Base-by-base conservation (phyloP, 1,140 invertebrate species). In the Lamellibrachia luymesi region DNA sequence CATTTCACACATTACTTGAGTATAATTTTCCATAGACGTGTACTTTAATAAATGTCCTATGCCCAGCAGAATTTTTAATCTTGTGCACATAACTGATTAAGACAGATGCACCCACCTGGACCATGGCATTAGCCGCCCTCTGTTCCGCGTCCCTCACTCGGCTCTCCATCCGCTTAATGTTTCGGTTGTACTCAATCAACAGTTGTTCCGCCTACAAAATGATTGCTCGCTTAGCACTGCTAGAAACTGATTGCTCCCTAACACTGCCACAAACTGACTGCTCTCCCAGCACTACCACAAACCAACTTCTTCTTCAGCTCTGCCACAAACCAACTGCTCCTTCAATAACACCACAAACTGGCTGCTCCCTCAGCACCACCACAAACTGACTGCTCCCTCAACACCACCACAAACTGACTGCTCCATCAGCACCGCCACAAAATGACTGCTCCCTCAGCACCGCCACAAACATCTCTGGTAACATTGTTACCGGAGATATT, bases 151-250 rank as follows among this genome's bases (percentile, higher is more conserved):
- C 95, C 91, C 94, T 94, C n/a, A 96, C 94, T 91, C 95, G 93
- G 25, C 95, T 94, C 92, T 95, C 96, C 94, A 96, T 95, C 49
- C 94, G 92, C 90, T 94, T 94, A 89, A 96, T 95, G 91, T 95
- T 95, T 91, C 93, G 92, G 0, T 95, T 95, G 94, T 95, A 96
- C 89, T 96, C 95, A 90, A 94, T 93, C 80, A 96, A 94, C 94
- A 95, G 94, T 92, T 94, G 94, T 92, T 96, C 95, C 22, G 95
- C 95, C 95, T 96, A 92, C 27, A 13, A 80, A 89, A 90, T 90
- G 80, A 50, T 25, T 52, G 27, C 50, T 93, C 13, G 22, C 25
- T 50, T 25, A 93, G 25, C 51, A 89, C 51, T 49, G 10, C 90
- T 0, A 91, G 13, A 49, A 13, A 51, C 51, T 92, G 92, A 56